Base-by-base conservation (phyloP, 2,113 vertebrate species). In the Malurus melanocephalus region DNA sequence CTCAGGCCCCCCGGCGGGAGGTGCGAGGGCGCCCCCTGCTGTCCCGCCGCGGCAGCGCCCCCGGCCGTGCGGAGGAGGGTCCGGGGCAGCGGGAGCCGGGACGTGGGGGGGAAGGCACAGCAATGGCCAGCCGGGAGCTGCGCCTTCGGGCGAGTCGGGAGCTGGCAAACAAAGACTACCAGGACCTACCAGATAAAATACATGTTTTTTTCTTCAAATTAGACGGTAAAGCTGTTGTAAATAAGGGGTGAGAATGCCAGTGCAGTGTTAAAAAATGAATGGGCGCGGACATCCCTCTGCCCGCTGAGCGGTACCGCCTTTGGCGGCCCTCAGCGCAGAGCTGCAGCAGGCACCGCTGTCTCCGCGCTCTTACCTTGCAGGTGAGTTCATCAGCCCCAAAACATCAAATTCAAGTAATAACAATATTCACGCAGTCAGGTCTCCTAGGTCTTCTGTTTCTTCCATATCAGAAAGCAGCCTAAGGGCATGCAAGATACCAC, bases 151-250 rank as follows among this genome's bases (percentile, higher is more conserved):
- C 20, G 6, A 2, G 33, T 7, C 42, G 2, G 19, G 15, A 12
- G 18, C 0, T 10, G 1, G 16, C 13, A 3, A n/a, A 13, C 9
- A 16, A 16, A 32, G 30, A 2, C 55, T 6, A 5, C 8, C 19
- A 8, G 35, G 8, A 19, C 21, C 2, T 27, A 35, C 8, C 30
- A 3, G n/a, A 43, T 5, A n/a, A 21, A n/a, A 45, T 5, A 4
- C 6, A 0, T 14, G 0, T 2, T 24, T 64, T 60, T 17, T 7
- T 27, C 33, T 11, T 33, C 38, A 30, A 23, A 23, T 18, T 9
- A 4, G 26, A n/a, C 45, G 17, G 16, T 24, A 27, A 33, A 48
- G 3, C 16, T 23, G 42, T 11, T 15, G 49, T 21, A 59, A 53
- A 6, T 5, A 48, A 43, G 45, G 9, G 43, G 28, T 24, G 55